Base-by-base conservation (phyloP, 2,113 vertebrate species). In the Oncorhynchus nerka region DNA sequence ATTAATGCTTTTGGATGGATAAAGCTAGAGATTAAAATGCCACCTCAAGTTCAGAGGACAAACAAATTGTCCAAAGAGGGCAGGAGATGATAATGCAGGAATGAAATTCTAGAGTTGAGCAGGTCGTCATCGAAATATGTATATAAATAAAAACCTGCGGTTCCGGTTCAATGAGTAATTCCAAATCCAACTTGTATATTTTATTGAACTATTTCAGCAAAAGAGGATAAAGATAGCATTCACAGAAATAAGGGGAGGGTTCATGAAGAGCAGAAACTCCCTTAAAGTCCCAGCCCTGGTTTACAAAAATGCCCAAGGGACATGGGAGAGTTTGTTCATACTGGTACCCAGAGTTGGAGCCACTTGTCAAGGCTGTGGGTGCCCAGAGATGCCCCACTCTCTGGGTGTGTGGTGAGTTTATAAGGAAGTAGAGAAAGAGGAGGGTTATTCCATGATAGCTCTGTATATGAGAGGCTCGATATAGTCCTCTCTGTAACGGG, bases 401-500 rank as follows among this genome's bases (percentile, higher is more conserved):
- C 68, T 30, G 51, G 51, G 24, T 79, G 59, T 65, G 67, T 24
- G 22, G 28, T 30, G 66, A 39, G 45, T 55, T 55, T 19, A 55
- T 19, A 11, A 24, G 20, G 0, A 49, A 4, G 49, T 32, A 51
- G 48, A 55, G 66, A 20, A 28, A n/a, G 22, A 6, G 0, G 5
- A 6, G 0, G 5, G n/a, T 94, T 92, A 99, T 87, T 99, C 98
- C 97, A 99, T 97, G 93, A 99, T 98, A 90, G 97, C 92, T 83
- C 96, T 90, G 93, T 99, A 99, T 45, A 99, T 84, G 0, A 95
- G 92, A 1, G 98, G 98, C 81, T 99, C 97, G 1, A 99, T 95
- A 85, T 96, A 99, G 90, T 99, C 98, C 83, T 96, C 98, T 75
- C 95, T 93, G 92, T 99, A 99, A 57, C 96, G 94, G 2, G 97